These are phyloP conservation scores for Platysternon megacephalum DNA, from an alignment of 2,113 vertebrate species.

Conservation along the genomic window DNA sequence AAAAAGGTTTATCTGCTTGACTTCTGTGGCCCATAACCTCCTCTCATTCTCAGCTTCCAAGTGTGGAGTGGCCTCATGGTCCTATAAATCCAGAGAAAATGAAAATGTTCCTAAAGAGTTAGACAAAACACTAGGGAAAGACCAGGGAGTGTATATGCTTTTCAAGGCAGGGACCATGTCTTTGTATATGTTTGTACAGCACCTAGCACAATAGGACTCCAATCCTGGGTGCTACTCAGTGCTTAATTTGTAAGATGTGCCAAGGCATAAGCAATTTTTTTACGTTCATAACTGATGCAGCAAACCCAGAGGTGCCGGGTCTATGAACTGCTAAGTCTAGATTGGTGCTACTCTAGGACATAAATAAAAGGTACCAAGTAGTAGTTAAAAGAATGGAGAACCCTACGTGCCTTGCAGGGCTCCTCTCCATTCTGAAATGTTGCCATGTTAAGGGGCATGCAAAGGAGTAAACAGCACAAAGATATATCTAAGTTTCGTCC, in stretches of 20 bases:
- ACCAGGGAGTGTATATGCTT: too few species aligned
- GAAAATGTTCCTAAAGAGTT: too few species aligned
- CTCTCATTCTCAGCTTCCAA: not conserved
- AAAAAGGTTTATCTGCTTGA: not conserved
- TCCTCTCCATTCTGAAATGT: not conserved
- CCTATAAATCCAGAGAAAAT: too few species aligned
- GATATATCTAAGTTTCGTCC: not conserved
- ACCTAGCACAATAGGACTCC: not conserved
- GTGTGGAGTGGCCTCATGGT: not conserved
- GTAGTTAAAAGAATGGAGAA: not conserved
- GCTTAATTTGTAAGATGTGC: too few species aligned
- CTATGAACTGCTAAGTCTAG: too few species aligned
- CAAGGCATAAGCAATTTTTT: too few species aligned
- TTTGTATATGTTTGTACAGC: not conserved
- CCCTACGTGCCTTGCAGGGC: not conserved
- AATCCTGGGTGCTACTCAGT: not conserved
- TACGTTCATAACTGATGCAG: too few species aligned
- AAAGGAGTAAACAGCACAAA: not conserved
- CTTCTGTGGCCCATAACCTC: not conserved
- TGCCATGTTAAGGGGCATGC: not conserved
- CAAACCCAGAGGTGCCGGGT: too few species aligned
- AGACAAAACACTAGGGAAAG: too few species aligned
- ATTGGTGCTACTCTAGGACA: not conserved
- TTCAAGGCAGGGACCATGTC: too few species aligned
- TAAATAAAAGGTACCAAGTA: not conserved